Evolutionary conservation across 1,140 invertebrate genomes (phyloP).

Genomic region (Ips nitidus): DNA sequence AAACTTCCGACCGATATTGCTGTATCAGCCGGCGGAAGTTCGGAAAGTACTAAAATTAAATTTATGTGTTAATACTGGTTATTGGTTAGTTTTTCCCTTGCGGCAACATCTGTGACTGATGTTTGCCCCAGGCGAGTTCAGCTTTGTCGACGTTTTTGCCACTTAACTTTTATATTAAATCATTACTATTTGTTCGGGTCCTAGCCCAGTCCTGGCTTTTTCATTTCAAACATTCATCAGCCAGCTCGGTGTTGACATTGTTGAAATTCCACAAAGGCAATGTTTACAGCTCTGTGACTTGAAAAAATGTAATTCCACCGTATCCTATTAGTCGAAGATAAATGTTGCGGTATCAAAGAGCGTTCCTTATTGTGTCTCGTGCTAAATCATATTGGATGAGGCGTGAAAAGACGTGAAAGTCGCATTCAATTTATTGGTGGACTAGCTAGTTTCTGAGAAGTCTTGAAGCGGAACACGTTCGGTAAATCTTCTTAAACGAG

Average conservation of each 20-base stretch:
- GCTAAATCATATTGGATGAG: conserved; percentile 32
- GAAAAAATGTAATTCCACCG: neutral
- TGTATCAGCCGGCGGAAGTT: conserved; percentile 1
- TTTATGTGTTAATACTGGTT: conserved; percentile 23
- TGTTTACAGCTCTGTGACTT: too few relatives aligned
- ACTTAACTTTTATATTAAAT: conserved; percentile 10
- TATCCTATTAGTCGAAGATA: conserved; percentile 26
- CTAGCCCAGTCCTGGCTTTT: neutral
- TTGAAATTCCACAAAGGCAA: too few relatives aligned
- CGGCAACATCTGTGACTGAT: conserved; percentile 11
- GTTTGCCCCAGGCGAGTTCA: conserved; percentile 4
- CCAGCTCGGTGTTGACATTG: too few relatives aligned
- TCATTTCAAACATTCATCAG: neutral
- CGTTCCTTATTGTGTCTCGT: conserved; percentile 22
- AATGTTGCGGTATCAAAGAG: conserved; percentile 16
- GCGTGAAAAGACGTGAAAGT: conserved; percentile 33
- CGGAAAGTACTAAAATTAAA: conserved; percentile 16
- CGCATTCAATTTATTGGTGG: conserved; percentile 25
- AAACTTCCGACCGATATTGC: too few relatives aligned
- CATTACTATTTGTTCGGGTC: neutral
- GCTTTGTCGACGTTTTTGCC: neutral
- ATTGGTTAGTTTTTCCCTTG: conserved; percentile 18
- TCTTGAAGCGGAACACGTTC: conserved; percentile 21
- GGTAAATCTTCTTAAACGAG: conserved; percentile 24
- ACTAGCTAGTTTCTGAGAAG: conserved; percentile 14